phyloP scores from a whole-genome alignment of 2,797 vertebrate genomes.

The Sebastes variabilis region DNA sequence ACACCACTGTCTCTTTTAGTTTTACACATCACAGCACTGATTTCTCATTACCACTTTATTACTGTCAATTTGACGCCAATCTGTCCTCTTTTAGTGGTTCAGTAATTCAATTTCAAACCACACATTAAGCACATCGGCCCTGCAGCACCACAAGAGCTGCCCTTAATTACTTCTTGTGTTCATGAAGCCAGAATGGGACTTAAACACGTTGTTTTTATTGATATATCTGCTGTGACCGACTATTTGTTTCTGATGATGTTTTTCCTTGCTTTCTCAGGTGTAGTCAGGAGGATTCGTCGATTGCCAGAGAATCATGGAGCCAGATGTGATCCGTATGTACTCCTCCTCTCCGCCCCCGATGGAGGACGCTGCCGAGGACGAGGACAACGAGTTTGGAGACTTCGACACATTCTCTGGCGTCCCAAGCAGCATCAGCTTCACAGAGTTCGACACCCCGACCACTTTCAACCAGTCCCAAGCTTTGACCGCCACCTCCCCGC shows the following conservation, averaged over 20 bases:
- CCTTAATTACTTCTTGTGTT: background rate
- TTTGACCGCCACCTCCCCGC: constrained; percentile 84
- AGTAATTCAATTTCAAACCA: constrained; percentile 36
- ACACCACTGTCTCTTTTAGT: background rate
- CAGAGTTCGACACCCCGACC: constrained; percentile 88
- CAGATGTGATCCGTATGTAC: constrained; percentile 95
- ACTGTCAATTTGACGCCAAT: constrained; percentile 18
- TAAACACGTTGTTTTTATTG: background rate
- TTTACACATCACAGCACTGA: background rate
- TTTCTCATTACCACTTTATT: constrained; percentile 44
- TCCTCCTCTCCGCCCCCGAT: constrained; percentile 96
- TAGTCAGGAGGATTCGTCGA: constrained; percentile 70
- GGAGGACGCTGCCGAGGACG: constrained; percentile 92
- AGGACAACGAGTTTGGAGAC: constrained; percentile 94
- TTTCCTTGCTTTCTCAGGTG: constrained; percentile 70
- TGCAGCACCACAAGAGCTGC: background rate
- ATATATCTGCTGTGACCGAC: background rate
- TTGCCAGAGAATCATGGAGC: constrained; percentile 87
- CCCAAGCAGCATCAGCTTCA: constrained; percentile 88
- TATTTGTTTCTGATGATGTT: background rate
- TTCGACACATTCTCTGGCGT: constrained; percentile 93
- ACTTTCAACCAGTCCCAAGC: constrained; percentile 80
- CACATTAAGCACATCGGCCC: constrained; percentile 1
- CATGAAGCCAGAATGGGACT: background rate
- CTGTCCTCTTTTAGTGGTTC: constrained; percentile 15